Percentiles rank a stretch among this genome's conserved stretches.
Conservation (phyloP, 2,113 vertebrate species). For the Calyptomena viridis region DNA sequence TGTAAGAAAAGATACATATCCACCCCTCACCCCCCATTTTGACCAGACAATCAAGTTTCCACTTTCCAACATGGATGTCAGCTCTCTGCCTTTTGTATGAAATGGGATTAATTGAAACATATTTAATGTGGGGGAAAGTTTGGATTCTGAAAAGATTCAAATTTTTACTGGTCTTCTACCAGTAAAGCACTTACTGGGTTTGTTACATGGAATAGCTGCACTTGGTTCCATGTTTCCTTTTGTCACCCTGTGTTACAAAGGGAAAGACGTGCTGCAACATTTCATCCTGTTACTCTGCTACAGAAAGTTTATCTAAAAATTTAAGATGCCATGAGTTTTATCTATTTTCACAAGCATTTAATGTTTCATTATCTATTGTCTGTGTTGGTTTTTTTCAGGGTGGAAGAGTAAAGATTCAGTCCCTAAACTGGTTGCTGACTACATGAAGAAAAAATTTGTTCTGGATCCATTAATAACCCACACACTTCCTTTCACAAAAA, state of each 20-base stretch:
- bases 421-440: slow-evolving; percentile 86
- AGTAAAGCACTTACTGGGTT: neutral
- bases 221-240: neutral
- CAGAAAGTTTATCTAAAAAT: neutral
- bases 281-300: neutral
- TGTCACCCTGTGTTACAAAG: neutral
- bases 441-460: slow-evolving; percentile 85
- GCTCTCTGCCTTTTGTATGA: neutral
- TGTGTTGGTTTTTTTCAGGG: slow-evolving; percentile 6
- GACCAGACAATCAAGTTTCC: neutral
- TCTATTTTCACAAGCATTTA: neutral
- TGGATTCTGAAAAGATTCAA: neutral
- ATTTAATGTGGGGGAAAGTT: neutral
- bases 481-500: slow-evolving; percentile 80
- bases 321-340: neutral
- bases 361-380: neutral
- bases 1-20: neutral
- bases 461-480: slow-evolving; percentile 89
- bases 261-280: neutral
- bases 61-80: neutral
- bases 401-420: slow-evolving; percentile 74
- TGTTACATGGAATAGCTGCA: neutral
- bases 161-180: neutral
- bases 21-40: accelerated
- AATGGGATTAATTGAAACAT: neutral